Conservation (phyloP, 2,888 invertebrate genomes). For the Serripes groenlandicus region DNA sequence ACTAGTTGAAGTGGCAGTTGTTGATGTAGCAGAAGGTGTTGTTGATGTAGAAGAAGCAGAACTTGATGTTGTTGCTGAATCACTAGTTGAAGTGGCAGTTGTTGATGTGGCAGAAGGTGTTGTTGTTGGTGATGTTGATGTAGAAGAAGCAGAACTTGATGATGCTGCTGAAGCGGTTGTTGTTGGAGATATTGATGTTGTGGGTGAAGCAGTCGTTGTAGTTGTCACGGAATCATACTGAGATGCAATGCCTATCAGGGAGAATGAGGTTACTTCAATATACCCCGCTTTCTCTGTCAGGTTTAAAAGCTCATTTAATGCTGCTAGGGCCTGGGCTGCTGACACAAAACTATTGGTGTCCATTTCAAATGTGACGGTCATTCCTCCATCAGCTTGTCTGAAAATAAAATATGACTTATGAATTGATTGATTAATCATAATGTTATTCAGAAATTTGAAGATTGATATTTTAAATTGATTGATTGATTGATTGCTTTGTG, state of each 20-base stretch:
- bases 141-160: not conserved
- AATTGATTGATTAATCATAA: not conserved
- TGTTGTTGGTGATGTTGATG: not conserved
- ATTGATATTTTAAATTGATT: too few species aligned
- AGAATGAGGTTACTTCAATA: not conserved
- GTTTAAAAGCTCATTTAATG: conserved; percentile 3
- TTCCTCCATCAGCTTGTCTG: not conserved
- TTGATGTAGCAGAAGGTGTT: not conserved
- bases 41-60: not conserved
- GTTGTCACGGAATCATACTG: conserved; percentile 1
- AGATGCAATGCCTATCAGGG: not conserved
- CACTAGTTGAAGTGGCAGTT: not conserved
- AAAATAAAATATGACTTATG: not conserved
- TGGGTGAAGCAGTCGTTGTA: not conserved
- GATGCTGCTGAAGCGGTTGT: not conserved
- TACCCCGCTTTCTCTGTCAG: conserved; percentile 5
- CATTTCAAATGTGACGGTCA: conserved; percentile 3
- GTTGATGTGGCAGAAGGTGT: not conserved
- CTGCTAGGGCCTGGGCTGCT: not conserved
- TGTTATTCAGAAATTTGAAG: too few species aligned
- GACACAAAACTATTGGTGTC: not conserved
- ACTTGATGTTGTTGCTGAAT: not conserved
- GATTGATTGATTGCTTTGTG: too few species aligned
- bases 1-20: not conserved
- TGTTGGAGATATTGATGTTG: conserved; percentile 2